Evolutionary conservation across 2,797 vertebrate genomes (phyloP), one percentile per base, ranked within the genome.

Genomic region (Streptopelia turtur): DNA sequence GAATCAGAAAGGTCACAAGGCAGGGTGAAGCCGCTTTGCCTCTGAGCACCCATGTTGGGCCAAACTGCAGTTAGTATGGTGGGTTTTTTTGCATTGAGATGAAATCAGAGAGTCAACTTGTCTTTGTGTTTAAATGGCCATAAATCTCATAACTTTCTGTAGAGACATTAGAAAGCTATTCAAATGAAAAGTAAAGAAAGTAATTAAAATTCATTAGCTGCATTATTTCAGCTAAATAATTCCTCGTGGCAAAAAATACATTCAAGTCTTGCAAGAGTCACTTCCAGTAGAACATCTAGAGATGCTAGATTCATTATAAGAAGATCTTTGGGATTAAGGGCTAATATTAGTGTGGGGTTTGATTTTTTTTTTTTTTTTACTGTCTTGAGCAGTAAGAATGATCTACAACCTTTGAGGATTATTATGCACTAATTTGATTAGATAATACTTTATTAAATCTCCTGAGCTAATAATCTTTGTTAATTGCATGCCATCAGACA

Each of bases 171-270:
- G 7, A 13, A 87, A 83, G 25, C 57, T 59, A 57, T 35, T 94
- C 2, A 82, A 82, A 84, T 47, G 12, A 84, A 43, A 84, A 82
- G 5, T 31, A 25, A 57, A 69, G 14, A 56, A 25, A 84, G 11
- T n/a, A 87, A 82, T 53, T 49, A 82, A 70, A 92, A 90, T 92
- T 60, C 9, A 68, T 65, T 68, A 59, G 37, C 60, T 63, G 45
- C 11, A 31, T 66, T 72, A 70, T 35, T 93, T 93, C 77, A 70
- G 71, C 31, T 68, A 70, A 95, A 70, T 63, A 80, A 69, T 50
- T 79, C 70, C 43, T 63, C 3, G 0, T 80, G 64, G 17, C 84
- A 94, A 87, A n/a, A 24, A 68, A 10, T 81, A 25, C 49, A 35
- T 79, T 82, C 49, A 89, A 77, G 31, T 84, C 63, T 89, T 92